Evolutionary conservation across 1,140 invertebrate genomes (phyloP).

Genomic region (Drosophila eugracilis): DNA sequence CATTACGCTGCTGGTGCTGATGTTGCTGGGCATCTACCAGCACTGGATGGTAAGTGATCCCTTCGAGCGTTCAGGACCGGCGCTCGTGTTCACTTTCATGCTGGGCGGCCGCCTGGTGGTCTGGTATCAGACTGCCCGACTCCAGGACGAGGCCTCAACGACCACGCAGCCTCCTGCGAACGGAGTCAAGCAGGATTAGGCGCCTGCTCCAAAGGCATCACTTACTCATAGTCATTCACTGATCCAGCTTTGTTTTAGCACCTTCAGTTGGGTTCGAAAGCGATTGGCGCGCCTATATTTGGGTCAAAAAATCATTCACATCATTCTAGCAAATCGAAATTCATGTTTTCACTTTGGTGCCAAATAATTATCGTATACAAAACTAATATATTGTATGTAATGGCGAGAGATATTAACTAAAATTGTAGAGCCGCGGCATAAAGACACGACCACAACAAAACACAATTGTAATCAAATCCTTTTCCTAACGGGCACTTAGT

Average conservation of each 20-base stretch:
- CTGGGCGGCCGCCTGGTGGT: constrained; percentile 95
- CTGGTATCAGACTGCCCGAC: constrained; percentile 87
- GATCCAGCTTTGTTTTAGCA: constrained; percentile 72
- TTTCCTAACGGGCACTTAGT: constrained; percentile 31
- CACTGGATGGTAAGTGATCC: constrained; percentile 97
- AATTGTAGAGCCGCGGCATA: constrained; percentile 27
- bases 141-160: constrained; percentile 85
- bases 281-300: constrained; percentile 36
- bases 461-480: constrained; percentile 46
- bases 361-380: constrained; percentile 58
- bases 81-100: constrained; percentile 98
- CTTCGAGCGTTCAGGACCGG: constrained; percentile 96
- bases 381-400: constrained; percentile 50
- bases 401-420: constrained; percentile 50
- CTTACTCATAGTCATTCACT: constrained; percentile 57
- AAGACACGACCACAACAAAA: constrained; percentile 40
- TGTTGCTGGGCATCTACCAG: constrained; percentile 95
- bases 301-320: constrained; percentile 27
- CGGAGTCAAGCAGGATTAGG: constrained; percentile 88
- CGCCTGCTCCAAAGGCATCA: constrained; percentile 3
- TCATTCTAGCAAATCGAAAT: constrained; percentile 61
- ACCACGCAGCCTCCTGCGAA: constrained; percentile 86
- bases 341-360: constrained; percentile 71
- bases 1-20: constrained; percentile 91
- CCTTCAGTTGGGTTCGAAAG: constrained; percentile 50